These are phyloP conservation scores for Belonocnema kinseyi DNA, from an alignment of 1,140 invertebrate species.

Conservation along the genomic window DNA sequence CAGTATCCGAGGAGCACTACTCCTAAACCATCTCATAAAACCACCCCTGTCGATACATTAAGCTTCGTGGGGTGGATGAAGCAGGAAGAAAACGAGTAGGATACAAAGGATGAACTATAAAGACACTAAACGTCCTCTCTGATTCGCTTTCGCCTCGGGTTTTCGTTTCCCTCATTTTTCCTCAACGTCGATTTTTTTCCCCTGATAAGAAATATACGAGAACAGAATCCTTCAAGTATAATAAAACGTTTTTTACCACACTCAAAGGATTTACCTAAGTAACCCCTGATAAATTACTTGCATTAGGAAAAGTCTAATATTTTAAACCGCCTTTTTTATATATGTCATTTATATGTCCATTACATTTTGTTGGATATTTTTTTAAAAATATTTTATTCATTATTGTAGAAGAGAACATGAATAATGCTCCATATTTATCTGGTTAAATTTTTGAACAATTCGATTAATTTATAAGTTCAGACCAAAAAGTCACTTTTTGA, in stretches of 20 bases:
- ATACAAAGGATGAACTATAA: conserved; percentile 56
- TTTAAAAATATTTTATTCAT: no score
- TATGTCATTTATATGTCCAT: no score
- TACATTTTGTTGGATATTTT: no score
- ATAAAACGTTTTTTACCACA: background rate
- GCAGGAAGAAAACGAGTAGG: conserved; percentile 34
- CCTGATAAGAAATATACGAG: background rate
- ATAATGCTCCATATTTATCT: no score
- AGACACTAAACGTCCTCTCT: conserved; percentile 47
- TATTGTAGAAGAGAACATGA: no score
- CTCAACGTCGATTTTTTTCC: background rate
- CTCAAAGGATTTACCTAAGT: background rate
- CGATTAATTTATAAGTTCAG: no score
- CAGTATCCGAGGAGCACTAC: conserved; percentile 54
- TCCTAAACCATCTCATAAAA: conserved; percentile 53
- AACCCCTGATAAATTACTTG: background rate
- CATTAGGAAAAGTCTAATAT: no score
- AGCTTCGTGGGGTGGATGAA: conserved; percentile 46
- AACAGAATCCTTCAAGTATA: background rate
- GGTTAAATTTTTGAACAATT: no score
- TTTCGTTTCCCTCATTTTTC: conserved; percentile 30
- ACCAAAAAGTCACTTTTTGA: no score
- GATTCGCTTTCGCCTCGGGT: conserved; percentile 33
- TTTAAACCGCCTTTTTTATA: no score
- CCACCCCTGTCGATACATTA: conserved; percentile 62